Base-by-base conservation (phyloP, 2,888 invertebrate genomes). In the Corythucha ciliata region DNA sequence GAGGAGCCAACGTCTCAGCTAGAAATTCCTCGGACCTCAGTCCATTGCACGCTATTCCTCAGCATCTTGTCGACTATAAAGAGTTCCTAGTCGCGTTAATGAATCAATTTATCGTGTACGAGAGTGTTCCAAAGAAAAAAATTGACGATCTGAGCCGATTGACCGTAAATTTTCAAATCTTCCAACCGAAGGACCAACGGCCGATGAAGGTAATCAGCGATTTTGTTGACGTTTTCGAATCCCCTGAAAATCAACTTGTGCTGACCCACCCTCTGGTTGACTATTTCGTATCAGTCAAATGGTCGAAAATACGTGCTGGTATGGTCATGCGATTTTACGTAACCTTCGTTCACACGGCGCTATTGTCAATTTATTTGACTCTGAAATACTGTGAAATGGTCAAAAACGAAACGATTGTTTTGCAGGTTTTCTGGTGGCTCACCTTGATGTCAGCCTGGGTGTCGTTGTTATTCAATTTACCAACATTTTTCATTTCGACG, bases 251-350 rank as follows among this genome's bases (percentile, higher is more conserved):
- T 14, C 8, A 41, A 3, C 25, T 26, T 8, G 41, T 41, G 3
- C 24, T 41, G 2, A 26, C 25, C 14, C 41, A 41, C 16, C 41
- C 41, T 5, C 22, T 41, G 41, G 8, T 41, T 7, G 41, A 41
- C 10, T 41, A 41, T 12, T 41, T 24, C 41, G 41, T 41, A 5
- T 41, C 25, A 27, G 8, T 26, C 12, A 10, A 26, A 7, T 41
- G 41, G 41, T 18, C 24, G 4, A 14, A 12, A 8, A 27, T 41
- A 21, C 25, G 41, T 14, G n/a, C 41, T 4, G 4, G 18, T 3
- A 41, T 41, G 41, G 18, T 21, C 14, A 22, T 25, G 12, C 8
- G 41, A 41, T 41, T 41, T 14, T 41, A 41, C 22, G 3, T 25
- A 12, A 27, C 8, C 2, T 14, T n/a, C n/a, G n/a, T 25, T 10